These are phyloP conservation scores for Watsonalla binaria DNA, from an alignment of 2,888 invertebrate species.

Conservation along the genomic window DNA sequence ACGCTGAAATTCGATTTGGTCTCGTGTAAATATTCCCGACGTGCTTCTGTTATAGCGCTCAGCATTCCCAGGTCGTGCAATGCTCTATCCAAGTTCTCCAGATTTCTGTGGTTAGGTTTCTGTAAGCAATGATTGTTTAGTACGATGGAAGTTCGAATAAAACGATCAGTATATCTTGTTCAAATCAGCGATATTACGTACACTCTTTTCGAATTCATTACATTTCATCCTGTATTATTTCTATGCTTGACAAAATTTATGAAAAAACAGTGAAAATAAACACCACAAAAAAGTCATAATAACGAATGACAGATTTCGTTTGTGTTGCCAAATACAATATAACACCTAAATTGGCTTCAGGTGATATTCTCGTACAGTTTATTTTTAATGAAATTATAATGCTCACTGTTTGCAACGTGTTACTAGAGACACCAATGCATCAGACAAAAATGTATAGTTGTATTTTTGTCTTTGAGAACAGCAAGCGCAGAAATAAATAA, in stretches of 20 bases:
- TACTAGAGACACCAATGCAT: too few relatives aligned
- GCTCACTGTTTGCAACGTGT: too few relatives aligned
- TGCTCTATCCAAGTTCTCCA: constrained; percentile 78
- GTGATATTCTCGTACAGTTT: too few relatives aligned
- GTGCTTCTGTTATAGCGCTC: constrained; percentile 78
- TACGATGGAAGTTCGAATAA: constrained; percentile 15
- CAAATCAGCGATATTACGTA: constrained; percentile 29
- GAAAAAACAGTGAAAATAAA: constrained; percentile 70
- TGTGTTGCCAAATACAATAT: constrained; percentile 7
- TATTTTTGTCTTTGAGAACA: too few relatives aligned
- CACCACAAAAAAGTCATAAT: constrained; percentile 74
- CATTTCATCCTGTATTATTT: constrained; percentile 58
- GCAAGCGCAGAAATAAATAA: too few relatives aligned
- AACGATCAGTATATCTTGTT: constrained; percentile 9
- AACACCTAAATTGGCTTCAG: neutral
- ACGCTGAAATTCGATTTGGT: constrained; percentile 66
- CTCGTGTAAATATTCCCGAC: constrained; percentile 77
- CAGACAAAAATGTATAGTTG: too few relatives aligned
- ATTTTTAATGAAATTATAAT: too few relatives aligned
- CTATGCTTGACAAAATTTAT: constrained; percentile 35
- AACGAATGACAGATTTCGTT: constrained; percentile 23
- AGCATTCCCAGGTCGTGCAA: constrained; percentile 81
- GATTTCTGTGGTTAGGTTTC: constrained; percentile 68
- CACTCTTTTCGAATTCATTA: constrained; percentile 58
- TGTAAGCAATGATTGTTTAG: constrained; percentile 54